A percentile compares a stretch with the other conserved stretches of the same genome.
These are phyloP conservation scores for Rhopalosiphum nymphaeae DNA, from an alignment of 2,888 invertebrate species.

Conservation along the genomic window DNA sequence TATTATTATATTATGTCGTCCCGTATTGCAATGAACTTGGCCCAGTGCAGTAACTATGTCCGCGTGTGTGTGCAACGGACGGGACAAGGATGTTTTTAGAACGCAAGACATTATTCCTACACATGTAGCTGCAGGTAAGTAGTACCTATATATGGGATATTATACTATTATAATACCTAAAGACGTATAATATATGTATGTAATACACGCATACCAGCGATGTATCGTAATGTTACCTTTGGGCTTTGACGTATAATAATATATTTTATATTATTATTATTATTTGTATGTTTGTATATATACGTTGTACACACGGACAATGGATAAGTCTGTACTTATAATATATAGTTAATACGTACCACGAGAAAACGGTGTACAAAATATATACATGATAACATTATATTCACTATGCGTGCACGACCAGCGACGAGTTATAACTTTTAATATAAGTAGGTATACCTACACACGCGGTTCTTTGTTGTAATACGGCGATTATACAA, in stretches of 20 bases:
- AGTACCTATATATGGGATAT: background rate
- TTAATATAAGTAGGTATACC: background rate
- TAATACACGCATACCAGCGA: background rate
- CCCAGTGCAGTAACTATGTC: background rate
- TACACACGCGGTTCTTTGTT: background rate
- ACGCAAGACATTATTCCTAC: background rate
- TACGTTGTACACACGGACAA: background rate
- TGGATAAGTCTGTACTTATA: background rate
- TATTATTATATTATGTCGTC: background rate
- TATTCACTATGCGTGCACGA: background rate
- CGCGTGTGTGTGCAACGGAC: background rate
- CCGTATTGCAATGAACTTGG: conserved; percentile 36
- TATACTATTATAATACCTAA: background rate
- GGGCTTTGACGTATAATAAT: conserved; percentile 1
- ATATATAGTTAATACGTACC: background rate
- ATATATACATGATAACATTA: background rate
- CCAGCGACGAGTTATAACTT: background rate
- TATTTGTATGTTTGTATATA: background rate
- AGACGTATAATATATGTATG: background rate
- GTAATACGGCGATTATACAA: background rate
- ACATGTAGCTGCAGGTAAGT: background rate
- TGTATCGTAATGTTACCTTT: conserved; percentile 8
- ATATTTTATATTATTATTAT: conserved; percentile 4
- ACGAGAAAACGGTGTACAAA: background rate
- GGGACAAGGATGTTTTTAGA: conserved; percentile 8